phyloP scores from a whole-genome alignment of 2,888 invertebrate species.

The Xylota segnis region DNA sequence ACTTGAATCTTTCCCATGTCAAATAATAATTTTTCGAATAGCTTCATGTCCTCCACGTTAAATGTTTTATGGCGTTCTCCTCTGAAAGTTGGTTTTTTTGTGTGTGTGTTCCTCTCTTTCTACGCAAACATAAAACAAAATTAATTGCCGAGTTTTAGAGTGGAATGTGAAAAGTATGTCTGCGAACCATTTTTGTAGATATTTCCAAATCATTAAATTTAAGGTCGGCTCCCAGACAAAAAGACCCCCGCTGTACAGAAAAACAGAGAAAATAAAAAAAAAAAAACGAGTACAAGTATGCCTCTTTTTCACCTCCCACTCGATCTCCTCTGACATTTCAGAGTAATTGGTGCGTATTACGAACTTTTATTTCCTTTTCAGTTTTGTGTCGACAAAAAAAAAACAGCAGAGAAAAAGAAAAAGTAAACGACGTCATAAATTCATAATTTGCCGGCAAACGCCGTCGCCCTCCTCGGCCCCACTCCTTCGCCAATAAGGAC shows the following conservation, averaged over 20 bases:
- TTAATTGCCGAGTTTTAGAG: slow-evolving; percentile 40
- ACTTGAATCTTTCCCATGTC: neutral
- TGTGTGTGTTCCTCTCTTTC: neutral
- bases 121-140: slow-evolving; percentile 33
- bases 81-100: slow-evolving; percentile 6
- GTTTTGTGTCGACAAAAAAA: slow-evolving; percentile 17
- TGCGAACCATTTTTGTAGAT: slow-evolving; percentile 41
- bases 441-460: slow-evolving; percentile 56
- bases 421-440: slow-evolving; percentile 65
- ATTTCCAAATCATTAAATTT: slow-evolving; percentile 69
- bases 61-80: slow-evolving; percentile 3
- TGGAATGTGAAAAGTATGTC: slow-evolving; percentile 28
- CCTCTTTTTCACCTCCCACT: neutral
- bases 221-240: slow-evolving; percentile 51
- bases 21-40: slow-evolving; percentile 20
- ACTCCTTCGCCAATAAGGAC: neutral
- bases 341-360: slow-evolving; percentile 68
- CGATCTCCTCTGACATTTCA: slow-evolving; percentile 25
- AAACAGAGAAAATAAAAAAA: slow-evolving; percentile 6
- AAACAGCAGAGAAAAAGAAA: neutral
- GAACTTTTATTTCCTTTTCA: slow-evolving; percentile 64
- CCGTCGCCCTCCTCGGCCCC: too few species aligned
- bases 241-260: slow-evolving; percentile 8
- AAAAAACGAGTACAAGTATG: slow-evolving; percentile 8
- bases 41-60: slow-evolving; percentile 11